Evolutionary conservation across 1,140 invertebrate genomes (phyloP).

Genomic region (Galendromus occidentalis): DNA sequence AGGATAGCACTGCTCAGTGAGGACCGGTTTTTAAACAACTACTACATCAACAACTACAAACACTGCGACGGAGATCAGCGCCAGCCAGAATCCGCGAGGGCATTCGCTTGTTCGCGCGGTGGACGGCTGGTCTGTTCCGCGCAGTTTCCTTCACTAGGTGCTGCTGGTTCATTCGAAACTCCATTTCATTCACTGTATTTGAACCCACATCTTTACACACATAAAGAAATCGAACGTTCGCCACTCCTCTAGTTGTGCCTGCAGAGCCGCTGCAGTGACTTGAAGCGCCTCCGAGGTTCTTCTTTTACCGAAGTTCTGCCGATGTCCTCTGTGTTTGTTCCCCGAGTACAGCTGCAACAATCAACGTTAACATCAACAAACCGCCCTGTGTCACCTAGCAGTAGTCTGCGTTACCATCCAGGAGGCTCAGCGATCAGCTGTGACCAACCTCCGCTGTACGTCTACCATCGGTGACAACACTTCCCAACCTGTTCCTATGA

Average conservation of each 20-base stretch:
- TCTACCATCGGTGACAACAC: neutral
- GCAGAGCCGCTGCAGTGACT: slow-evolving; percentile 11
- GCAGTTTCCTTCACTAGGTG: too few relatives aligned
- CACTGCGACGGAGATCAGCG: too few relatives aligned
- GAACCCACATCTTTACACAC: too few relatives aligned
- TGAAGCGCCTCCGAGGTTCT: slow-evolving; percentile 12
- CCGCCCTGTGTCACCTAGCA: neutral
- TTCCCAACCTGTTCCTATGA: slow-evolving; percentile 12
- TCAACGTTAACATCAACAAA: neutral
- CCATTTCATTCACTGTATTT: too few relatives aligned
- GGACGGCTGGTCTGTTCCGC: too few relatives aligned
- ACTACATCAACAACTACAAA: too few relatives aligned
- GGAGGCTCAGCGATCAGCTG: neutral
- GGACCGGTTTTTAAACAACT: too few relatives aligned
- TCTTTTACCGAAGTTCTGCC: slow-evolving; percentile 12
- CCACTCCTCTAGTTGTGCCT: slow-evolving; percentile 8
- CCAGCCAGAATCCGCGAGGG: too few relatives aligned
- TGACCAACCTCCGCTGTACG: neutral
- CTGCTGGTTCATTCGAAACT: too few relatives aligned
- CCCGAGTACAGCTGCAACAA: neutral
- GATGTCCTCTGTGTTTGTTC: slow-evolving; percentile 10
- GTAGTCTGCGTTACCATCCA: neutral
- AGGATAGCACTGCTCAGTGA: too few relatives aligned
- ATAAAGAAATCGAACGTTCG: too few relatives aligned
- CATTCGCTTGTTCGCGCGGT: too few relatives aligned